Conservation (phyloP, 1,140 invertebrate genomes). For the Solen grandis region DNA sequence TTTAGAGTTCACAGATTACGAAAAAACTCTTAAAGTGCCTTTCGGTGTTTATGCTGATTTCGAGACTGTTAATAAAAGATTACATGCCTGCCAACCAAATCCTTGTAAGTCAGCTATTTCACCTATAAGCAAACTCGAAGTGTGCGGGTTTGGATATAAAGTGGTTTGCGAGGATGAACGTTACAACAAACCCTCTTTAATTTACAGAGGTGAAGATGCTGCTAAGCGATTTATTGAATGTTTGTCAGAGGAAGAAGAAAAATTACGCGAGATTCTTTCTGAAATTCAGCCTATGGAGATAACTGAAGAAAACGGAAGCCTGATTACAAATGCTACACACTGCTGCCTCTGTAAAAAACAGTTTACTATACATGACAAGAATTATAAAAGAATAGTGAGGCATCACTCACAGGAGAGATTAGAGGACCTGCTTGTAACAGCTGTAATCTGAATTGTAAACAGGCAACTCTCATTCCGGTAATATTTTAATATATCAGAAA, state of each 20-base stretch:
- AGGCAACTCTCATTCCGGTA: slow-evolving; percentile 66
- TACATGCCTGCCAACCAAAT: not conserved
- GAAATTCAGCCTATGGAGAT: no score
- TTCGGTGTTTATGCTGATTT: no score
- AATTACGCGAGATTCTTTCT: not conserved
- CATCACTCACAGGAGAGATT: slow-evolving; percentile 7
- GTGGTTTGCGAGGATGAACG: not conserved
- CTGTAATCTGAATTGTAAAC: slow-evolving; percentile 2
- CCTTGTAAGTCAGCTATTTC: no score
- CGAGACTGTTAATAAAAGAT: not conserved
- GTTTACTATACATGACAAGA: no score
- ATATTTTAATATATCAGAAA: no score
- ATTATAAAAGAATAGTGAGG: not conserved
- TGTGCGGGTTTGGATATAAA: slow-evolving; percentile 8
- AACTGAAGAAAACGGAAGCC: not conserved
- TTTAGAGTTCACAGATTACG: no score
- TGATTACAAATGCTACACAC: not conserved
- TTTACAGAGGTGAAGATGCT: not conserved
- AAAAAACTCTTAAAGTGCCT: not conserved
- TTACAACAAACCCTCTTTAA: no score
- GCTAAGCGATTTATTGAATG: not conserved
- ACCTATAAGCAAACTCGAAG: not conserved
- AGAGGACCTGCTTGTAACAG: slow-evolving; percentile 5
- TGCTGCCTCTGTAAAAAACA: no score
- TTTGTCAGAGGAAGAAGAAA: not conserved